phyloP scores from a whole-genome alignment of 2,113 vertebrate species.

The Felis catus region DNA sequence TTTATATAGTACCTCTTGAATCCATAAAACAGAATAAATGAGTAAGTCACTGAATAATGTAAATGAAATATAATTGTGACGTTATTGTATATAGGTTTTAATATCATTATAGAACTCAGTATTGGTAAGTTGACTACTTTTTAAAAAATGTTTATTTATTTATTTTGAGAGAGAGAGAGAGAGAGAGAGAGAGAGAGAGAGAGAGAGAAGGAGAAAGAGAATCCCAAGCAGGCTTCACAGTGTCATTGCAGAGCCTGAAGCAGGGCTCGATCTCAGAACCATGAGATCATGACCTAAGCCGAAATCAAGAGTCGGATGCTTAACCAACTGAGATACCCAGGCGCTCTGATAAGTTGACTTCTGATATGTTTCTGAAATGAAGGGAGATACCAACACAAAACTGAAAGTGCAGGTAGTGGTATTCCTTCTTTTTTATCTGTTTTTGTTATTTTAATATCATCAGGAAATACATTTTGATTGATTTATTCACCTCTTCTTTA shows the following conservation, averaged over 20 bases:
- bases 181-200: too few species aligned
- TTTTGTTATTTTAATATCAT: background rate
- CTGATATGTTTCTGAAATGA: background rate
- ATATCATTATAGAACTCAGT: background rate
- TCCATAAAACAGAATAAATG: background rate
- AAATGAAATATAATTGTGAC: conserved; percentile 8
- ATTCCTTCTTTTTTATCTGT: background rate
- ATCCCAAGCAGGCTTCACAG: too few species aligned
- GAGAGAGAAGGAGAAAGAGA: too few species aligned
- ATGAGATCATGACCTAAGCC: too few species aligned
- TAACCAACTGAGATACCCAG: too few species aligned
- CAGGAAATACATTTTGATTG: background rate
- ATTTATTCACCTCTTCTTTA: background rate
- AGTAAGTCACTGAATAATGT: background rate
- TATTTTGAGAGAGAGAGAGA: too few species aligned
- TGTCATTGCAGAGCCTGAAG: too few species aligned
- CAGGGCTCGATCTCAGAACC: too few species aligned
- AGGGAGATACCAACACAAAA: background rate
- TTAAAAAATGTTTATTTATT: too few species aligned
- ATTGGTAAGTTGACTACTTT: background rate
- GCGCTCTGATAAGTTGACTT: background rate
- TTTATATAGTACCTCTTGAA: background rate
- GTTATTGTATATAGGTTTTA: background rate
- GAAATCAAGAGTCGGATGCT: too few species aligned
- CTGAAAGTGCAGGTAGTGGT: background rate